phyloP scores from a whole-genome alignment of 2,797 vertebrate species.

The Xerus rutilus region DNA sequence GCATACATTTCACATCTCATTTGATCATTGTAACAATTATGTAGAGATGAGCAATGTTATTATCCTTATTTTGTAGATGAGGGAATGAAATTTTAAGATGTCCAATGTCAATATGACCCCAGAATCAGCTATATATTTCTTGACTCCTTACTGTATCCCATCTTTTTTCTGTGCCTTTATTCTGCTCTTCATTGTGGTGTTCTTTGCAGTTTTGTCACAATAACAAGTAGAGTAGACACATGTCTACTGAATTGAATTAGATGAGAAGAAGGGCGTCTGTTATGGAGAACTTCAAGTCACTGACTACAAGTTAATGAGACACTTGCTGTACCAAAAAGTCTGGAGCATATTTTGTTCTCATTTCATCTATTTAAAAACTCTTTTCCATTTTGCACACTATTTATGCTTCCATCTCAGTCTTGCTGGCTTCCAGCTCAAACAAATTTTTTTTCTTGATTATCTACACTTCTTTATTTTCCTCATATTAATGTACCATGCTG shows the following conservation, averaged over 20 bases:
- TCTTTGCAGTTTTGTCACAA: not conserved
- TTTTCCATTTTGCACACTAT: not conserved
- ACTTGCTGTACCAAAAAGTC: not conserved
- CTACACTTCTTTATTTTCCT: not conserved
- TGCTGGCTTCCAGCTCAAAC: not conserved
- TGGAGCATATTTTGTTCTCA: not conserved
- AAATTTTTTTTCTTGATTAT: not conserved
- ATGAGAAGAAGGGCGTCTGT: not conserved
- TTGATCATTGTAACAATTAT: not conserved
- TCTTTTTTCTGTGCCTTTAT: not conserved
- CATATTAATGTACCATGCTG: not conserved
- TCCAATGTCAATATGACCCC: not conserved
- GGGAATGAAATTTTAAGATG: not conserved
- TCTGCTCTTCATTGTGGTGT: not conserved
- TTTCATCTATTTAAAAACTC: not conserved
- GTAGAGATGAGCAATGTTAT: not conserved
- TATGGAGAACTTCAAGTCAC: not conserved
- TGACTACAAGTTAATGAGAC: not conserved
- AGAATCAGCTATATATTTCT: fast-evolving
- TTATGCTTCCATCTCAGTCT: not conserved
- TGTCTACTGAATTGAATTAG: not conserved
- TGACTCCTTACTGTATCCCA: not conserved
- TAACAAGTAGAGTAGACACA: not conserved
- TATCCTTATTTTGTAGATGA: not conserved
- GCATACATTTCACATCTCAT: not conserved